These are phyloP conservation scores for Apostichopus japonicus DNA, from an alignment of 35 echinoderm and acorn worm species.

Conservation along the genomic window DNA sequence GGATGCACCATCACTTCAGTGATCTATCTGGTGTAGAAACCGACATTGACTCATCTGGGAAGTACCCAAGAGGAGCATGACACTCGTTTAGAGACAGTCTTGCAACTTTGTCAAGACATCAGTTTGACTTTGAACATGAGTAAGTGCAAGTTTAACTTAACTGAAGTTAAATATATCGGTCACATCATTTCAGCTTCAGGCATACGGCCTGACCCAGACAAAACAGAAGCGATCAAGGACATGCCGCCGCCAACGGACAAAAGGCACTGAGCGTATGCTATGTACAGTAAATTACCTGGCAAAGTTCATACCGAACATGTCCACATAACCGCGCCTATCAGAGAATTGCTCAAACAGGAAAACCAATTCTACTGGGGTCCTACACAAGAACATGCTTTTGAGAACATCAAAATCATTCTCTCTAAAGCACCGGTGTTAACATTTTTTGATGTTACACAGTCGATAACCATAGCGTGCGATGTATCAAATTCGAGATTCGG, in stretches of 20 bases:
- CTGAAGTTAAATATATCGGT: constrained; percentile 69
- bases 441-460: not conserved
- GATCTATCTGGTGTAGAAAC: not conserved
- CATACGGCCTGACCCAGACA: constrained; percentile 44
- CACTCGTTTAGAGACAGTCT: constrained; percentile 22
- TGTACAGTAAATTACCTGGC: constrained; percentile 71
- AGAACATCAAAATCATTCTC: not conserved
- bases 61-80: constrained; percentile 63
- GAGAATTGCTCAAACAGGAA: constrained; percentile 38
- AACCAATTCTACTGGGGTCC: constrained; percentile 44
- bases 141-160: constrained; percentile 47
- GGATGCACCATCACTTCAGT: constrained; percentile 7
- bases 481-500: not conserved
- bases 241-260: constrained; percentile 49
- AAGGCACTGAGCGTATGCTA: constrained; percentile 41
- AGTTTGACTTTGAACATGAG: constrained; percentile 54
- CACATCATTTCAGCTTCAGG: constrained; percentile 64
- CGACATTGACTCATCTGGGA: constrained; percentile 39
- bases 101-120: constrained; percentile 51
- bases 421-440: not conserved
- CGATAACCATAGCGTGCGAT: not conserved
- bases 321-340: constrained; percentile 60
- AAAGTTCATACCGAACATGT: constrained; percentile 67
- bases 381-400: constrained; percentile 15
- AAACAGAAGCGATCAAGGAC: constrained; percentile 37